Base-by-base conservation (phyloP, 1,140 invertebrate species). In the Pogonognathellus flavescens region DNA sequence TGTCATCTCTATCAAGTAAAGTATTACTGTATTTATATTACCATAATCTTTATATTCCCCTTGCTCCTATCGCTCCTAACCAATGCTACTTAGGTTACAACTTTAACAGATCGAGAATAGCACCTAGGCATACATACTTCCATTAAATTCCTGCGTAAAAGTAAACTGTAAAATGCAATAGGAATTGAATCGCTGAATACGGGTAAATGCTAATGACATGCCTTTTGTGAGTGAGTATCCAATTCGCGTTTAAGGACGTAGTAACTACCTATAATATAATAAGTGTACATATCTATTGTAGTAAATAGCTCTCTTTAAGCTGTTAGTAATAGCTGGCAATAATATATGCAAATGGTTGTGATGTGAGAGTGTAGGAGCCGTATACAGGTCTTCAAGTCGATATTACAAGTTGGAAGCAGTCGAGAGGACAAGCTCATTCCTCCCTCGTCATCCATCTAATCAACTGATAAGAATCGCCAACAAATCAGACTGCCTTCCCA, bases 401-500 rank as follows among this genome's bases (percentile, higher is more conserved):
- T 66, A 66, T 66, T 66, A 31, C 11, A 66, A 76, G 66, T 31
- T 25, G 50, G 53, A 72, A 52, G 25, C 8, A 84, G 31, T 41
- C 6, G 31, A 41, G 66, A 60, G 52, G 83, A 57, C 57, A 62
- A 41, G 20, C 66, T 86, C 81, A 83, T 86, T 83, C 76, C 66
- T 86, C 70, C 70, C 85, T 83, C 50, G 86, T 83, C 86, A 86
- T 86, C 80, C 80, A 83, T 85, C 86, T 81, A 88, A 88, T 88
- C 87, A 88, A 88, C 57, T 88, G 87, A 88, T 88, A 88, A 86
- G 83, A 50, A 88, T 88, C 87, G 83, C 81, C 85, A 84, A 88
- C 87, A 88, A 88, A 88, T 88, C 87, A 84, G 41, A 62, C 82
- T 84, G 49, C 83, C 57, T 49, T 83, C 62, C 80, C 53, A 22